Conservation (phyloP, 2,797 vertebrate species). For the Acridotheres tristis region DNA sequence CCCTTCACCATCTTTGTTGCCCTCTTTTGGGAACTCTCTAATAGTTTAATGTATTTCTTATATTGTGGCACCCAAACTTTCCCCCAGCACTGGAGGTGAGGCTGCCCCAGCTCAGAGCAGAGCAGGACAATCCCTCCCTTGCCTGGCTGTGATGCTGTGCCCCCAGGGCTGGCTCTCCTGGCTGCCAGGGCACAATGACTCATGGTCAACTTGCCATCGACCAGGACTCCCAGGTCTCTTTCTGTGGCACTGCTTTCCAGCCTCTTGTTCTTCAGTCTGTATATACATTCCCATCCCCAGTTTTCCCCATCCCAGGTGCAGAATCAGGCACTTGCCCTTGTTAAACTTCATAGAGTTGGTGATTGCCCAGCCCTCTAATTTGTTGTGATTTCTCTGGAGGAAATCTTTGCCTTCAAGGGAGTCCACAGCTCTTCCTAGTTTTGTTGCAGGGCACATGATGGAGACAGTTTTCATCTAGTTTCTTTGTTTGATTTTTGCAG, state of each 20-base stretch:
- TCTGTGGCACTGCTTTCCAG: not conserved
- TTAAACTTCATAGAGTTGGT: not conserved
- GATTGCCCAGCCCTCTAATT: not conserved
- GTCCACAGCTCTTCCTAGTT: not conserved
- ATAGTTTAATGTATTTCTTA: too few relatives aligned
- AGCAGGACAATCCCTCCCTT: not conserved
- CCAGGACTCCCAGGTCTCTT: not conserved
- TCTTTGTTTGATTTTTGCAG: not conserved
- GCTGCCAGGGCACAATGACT: not conserved
- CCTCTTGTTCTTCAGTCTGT: not conserved
- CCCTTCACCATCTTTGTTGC: too few relatives aligned
- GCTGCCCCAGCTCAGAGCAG: too few relatives aligned
- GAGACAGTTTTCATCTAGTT: not conserved
- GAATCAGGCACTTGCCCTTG: accelerated
- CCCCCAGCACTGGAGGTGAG: too few relatives aligned
- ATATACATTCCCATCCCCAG: too few relatives aligned
- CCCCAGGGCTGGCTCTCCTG: accelerated
- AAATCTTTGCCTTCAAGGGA: not conserved
- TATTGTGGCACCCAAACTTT: too few relatives aligned
- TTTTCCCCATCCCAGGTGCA: not conserved
- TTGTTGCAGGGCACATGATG: not conserved
- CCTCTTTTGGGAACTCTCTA: too few relatives aligned
- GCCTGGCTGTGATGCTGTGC: accelerated
- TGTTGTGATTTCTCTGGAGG: not conserved
- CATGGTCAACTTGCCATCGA: accelerated